Evolutionary conservation across 1,140 invertebrate species (phyloP), one percentile per base, ranked within the genome.

Genomic region (Drosophila mayri): DNA sequence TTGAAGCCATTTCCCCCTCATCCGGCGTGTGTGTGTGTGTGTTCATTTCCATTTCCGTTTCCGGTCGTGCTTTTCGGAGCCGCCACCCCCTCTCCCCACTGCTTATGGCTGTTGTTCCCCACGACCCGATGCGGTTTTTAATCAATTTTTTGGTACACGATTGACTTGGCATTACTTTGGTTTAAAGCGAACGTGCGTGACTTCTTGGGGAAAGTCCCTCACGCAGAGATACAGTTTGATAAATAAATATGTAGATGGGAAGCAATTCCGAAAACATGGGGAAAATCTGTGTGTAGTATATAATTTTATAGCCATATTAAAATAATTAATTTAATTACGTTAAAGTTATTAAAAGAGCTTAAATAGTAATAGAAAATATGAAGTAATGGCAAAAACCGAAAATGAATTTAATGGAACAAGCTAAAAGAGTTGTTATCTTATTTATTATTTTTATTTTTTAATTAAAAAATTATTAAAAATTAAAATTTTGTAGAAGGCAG

Each of bases 71-170:
- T 66, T 37, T 59, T 63, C 25, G 32, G 28, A 37, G 30, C 73
- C 25, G 25, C 25, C 25, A 3, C 11, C 11, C 37, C 11, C 11
- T 12, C 12, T 28, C 4, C 30, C 50, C 50, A 30, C 41, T 63
- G 46, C 46, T 62, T 62, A 50, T 67, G 55, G 32, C 11, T 50
- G 49, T 35, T 55, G 35, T 41, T 75, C 32, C 60, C 46, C 54
- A 71, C 52, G 64, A 60, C 37, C 60, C 46, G 40, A 43, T 87
- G 84, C 41, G 80, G 84, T 77, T 81, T 78, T 88, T 81, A 90
- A 88, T 90, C 85, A 90, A 88, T 84, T 88, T 88, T 78, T 63
- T 76, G 25, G n/a, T 41, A 68, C 76, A 83, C 64, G 73, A 76
- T 76, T 76, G 61, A 60, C 55, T 76, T 59, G 41, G 32, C 47